phyloP scores from a whole-genome alignment of 2,113 vertebrate genomes.

The Geothlypis trichas region DNA sequence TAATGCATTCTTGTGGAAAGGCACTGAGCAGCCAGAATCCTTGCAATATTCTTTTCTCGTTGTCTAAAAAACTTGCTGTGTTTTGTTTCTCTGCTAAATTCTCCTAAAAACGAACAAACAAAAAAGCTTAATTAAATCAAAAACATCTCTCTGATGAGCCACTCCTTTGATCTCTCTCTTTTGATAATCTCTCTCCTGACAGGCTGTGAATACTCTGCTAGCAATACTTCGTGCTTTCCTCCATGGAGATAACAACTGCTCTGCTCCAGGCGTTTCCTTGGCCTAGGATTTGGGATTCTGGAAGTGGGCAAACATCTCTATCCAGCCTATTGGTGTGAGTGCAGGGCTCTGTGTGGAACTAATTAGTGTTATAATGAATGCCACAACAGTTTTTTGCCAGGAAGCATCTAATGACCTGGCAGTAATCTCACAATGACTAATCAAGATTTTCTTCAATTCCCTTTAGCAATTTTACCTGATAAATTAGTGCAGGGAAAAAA shows the following conservation, averaged over 20 bases:
- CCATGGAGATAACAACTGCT: not conserved
- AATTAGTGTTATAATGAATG: not conserved
- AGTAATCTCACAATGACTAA: not conserved
- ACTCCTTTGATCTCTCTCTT: not conserved
- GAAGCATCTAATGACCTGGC: conserved; percentile 1
- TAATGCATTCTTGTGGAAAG: not conserved
- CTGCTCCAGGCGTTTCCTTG: not conserved
- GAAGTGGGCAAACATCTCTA: not conserved
- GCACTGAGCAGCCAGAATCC: not conserved
- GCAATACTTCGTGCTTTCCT: not conserved
- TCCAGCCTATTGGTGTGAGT: not conserved
- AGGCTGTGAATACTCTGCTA: not conserved
- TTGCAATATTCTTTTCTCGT: not conserved
- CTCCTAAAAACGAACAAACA: not conserved
- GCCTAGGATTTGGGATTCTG: not conserved
- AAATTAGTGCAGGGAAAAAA: not conserved
- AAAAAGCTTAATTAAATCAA: not conserved
- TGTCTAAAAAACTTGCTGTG: not conserved
- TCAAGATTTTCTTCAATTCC: not conserved
- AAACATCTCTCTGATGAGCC: not conserved
- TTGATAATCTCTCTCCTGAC: not conserved
- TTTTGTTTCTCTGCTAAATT: not conserved
- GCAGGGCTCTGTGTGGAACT: not conserved
- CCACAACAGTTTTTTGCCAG: not conserved
- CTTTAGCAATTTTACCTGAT: not conserved